Evolutionary conservation across 2,113 vertebrate genomes (phyloP).

Genomic region (Erythrocercus mccallii): DNA sequence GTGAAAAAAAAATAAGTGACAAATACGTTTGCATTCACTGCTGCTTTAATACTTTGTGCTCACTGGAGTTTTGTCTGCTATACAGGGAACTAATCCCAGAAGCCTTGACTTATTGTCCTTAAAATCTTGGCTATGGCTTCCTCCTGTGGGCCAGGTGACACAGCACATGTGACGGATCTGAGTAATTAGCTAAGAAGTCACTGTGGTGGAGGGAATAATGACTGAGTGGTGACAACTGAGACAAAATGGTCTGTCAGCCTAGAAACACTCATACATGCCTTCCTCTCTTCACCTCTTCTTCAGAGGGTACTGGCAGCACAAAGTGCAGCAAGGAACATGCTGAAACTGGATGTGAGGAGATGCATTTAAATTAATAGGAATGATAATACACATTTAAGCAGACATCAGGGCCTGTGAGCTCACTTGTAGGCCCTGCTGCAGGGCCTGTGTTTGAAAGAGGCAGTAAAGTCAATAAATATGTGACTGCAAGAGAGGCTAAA

Average conservation of each 20-base stretch:
- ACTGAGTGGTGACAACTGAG: background rate
- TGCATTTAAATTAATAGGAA: background rate
- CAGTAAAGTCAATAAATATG: background rate
- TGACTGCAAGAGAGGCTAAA: background rate
- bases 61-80: background rate
- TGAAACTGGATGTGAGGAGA: background rate
- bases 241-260: background rate
- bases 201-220: background rate
- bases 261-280: background rate
- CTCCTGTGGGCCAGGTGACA: background rate
- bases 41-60: background rate
- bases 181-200: background rate
- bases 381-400: fast-evolving
- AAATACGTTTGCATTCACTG: background rate
- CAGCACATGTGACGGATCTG: background rate
- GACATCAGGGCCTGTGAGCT: too few relatives aligned
- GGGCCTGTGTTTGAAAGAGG: background rate
- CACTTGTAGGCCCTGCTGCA: background rate
- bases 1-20: background rate
- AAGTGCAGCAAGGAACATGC: background rate
- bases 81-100: background rate
- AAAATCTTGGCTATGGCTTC: background rate
- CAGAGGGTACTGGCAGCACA: background rate
- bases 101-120: background rate
- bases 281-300: background rate